Conservation (phyloP, 2,888 invertebrate species). For the Cryptocheilus praepositus region DNA sequence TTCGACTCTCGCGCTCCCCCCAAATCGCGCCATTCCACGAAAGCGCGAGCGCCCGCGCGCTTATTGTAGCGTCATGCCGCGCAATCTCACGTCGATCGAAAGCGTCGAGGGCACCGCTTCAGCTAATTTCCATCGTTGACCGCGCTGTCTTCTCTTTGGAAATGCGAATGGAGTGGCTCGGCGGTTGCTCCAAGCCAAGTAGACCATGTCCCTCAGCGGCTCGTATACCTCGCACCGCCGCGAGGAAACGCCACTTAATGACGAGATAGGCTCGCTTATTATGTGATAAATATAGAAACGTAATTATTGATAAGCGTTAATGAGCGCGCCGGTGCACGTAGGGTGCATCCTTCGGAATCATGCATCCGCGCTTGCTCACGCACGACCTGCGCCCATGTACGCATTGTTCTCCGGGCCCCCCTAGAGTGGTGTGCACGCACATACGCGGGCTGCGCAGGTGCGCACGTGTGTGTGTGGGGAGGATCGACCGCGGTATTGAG, state of each 20-base stretch:
- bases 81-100: no score
- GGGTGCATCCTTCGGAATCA: constrained; percentile 63
- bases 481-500: constrained; percentile 46
- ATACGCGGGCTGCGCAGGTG: not conserved
- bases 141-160: no score
- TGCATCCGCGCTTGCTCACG: constrained; percentile 68
- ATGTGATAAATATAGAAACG: constrained; percentile 71
- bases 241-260: constrained; percentile 62
- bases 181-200: constrained; percentile 46
- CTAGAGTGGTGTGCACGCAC: not conserved
- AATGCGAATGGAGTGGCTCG: not conserved
- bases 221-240: constrained; percentile 15
- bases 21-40: no score
- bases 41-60: no score
- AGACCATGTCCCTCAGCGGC: constrained; percentile 60
- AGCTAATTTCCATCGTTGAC: no score
- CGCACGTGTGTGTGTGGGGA: constrained; percentile 6
- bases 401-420: constrained; percentile 37
- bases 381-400: constrained; percentile 51
- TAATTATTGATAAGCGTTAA: constrained; percentile 74
- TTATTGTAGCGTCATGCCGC: no score
- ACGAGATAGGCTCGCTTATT: constrained; percentile 68
- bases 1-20: no score
- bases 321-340: constrained; percentile 62
- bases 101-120: no score